phyloP scores from a whole-genome alignment of 2,888 invertebrate genomes.

The Himalopsyche kuldschensis region DNA sequence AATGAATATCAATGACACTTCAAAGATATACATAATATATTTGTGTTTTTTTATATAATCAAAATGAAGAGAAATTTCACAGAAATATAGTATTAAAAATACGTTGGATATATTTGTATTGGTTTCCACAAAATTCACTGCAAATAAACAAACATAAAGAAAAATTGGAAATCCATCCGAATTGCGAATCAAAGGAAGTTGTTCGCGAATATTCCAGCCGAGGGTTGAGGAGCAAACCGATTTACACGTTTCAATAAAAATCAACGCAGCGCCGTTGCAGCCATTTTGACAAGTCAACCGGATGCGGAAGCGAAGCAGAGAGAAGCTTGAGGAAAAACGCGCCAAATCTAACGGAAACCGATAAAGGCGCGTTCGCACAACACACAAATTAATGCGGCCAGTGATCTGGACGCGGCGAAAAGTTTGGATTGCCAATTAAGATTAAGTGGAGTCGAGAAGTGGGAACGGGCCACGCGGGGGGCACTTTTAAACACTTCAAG shows the following conservation, averaged over 20 bases:
- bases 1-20: no score
- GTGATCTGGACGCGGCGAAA: constrained; percentile 29
- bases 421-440: constrained; percentile 39
- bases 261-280: background rate
- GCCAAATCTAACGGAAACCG: constrained; percentile 24
- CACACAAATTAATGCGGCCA: constrained; percentile 23
- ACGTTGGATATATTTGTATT: no score
- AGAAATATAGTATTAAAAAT: no score
- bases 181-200: background rate
- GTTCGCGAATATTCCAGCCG: background rate
- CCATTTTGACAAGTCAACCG: background rate
- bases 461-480: background rate
- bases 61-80: no score
- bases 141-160: background rate
- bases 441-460: constrained; percentile 8
- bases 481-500: constrained; percentile 20
- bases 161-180: background rate
- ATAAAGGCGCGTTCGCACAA: constrained; percentile 21
- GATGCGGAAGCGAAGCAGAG: background rate
- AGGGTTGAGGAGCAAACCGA: background rate
- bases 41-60: no score
- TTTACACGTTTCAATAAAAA: background rate
- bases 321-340: constrained; percentile 9
- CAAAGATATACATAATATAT: no score
- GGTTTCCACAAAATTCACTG: background rate